Evolutionary conservation across 2,888 invertebrate species (phyloP), one percentile per base, ranked within the genome.

Genomic region (Drosophila quasianomalipes): DNA sequence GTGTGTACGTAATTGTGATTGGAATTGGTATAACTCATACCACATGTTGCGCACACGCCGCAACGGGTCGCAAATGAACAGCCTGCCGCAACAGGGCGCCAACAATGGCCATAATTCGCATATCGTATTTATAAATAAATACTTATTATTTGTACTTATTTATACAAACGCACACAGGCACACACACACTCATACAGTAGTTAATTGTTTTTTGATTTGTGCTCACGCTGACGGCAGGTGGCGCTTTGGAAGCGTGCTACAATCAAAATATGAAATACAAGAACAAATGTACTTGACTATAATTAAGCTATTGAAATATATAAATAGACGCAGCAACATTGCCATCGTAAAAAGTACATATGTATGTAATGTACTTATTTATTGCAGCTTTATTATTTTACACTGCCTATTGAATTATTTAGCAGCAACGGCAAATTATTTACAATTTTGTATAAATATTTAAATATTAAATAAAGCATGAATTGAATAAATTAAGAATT

Each of bases 221-320:
- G 49, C 31, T 31, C 30, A 37, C 58, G 33, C 52, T 16, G 59
- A 10, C 89, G 65, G 89, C 83, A 90, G 76, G 86, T 76, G 89
- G 83, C 59, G 66, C 59, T 65, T 30, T 44, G 5, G 41, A 70
- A 75, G 83, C 76, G 80, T 83, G 80, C 83, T 69, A 26, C 49
- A 2, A 39, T 31, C 47, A 65, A 63, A 67, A 49, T 30, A 51
- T 52, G 47, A 4, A 47, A 47, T 9, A 47, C 26, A 47, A 47
- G 16, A 14, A 12, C 22, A 47, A 47, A 47, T 41, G 16, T 9
- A 0, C n/a, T 12, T n/a, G 2, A 26, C 16, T 26, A 26, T 47
- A 47, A 47, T 16, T 4, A 26, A 47, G 16, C 26, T 16, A 22
- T 9, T 26, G 22, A 47, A 47, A 47, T 16, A 26, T 28, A 47